phyloP scores from a whole-genome alignment of 2,797 vertebrate genomes.

The Zalophus californianus region DNA sequence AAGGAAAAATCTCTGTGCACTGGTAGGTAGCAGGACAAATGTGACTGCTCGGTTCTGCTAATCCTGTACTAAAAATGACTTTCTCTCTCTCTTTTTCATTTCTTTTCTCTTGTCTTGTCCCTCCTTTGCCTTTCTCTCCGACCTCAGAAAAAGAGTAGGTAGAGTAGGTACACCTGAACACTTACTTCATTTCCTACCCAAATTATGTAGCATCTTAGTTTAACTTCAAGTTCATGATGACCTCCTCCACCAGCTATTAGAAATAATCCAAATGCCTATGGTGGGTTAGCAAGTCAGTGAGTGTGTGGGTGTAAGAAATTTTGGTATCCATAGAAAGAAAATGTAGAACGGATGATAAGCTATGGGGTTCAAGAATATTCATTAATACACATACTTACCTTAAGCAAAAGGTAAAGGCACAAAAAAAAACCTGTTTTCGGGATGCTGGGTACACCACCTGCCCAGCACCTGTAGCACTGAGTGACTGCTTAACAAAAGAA shows the following conservation, averaged over 20 bases:
- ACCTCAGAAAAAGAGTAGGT: not conserved
- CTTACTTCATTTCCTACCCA: not conserved
- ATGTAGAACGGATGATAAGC: constrained; percentile 2
- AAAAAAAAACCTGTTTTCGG: not conserved
- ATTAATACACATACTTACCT: not conserved
- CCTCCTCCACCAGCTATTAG: not conserved
- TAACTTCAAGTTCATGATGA: not conserved
- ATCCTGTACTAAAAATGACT: not conserved
- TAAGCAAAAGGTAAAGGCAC: not conserved
- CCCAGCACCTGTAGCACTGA: not conserved
- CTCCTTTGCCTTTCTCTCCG: not conserved
- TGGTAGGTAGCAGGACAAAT: not conserved
- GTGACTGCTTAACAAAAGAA: not conserved
- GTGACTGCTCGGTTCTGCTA: not conserved
- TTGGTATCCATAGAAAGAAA: not conserved
- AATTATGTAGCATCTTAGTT: not conserved
- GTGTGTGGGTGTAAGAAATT: not conserved
- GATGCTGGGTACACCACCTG: not conserved
- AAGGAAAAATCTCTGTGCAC: constrained; percentile 21
- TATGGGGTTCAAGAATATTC: not conserved
- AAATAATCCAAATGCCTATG: not conserved
- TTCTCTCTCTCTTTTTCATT: too few species aligned
- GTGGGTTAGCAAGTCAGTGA: not conserved
- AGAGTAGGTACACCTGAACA: not conserved
- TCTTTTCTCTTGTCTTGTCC: not conserved